Evolutionary conservation across 2,113 vertebrate species (phyloP).

Genomic region (Mus spicilegus): DNA sequence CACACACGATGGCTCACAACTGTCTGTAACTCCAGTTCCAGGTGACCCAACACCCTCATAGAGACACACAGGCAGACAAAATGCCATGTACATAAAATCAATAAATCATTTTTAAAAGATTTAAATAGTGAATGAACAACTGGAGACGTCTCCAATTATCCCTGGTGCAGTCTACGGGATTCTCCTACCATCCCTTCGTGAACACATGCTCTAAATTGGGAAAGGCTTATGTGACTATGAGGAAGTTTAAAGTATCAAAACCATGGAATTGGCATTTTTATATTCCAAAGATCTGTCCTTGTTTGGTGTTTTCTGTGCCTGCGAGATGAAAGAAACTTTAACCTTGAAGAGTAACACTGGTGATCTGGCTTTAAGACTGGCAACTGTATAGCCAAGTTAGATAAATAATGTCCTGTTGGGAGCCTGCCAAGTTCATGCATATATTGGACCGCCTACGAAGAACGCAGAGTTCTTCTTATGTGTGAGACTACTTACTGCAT

Average conservation of each 20-base stretch:
- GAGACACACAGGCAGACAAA: no score
- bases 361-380: conserved; percentile 12
- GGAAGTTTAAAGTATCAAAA: conserved; percentile 1
- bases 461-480: conserved; percentile 25
- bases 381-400: conserved; percentile 8
- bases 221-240: not conserved
- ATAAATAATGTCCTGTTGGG: not conserved
- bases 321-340: conserved; percentile 3
- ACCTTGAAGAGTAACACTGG: not conserved
- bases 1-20: no score
- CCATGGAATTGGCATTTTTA: not conserved
- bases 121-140: not conserved
- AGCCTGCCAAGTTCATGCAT: not conserved
- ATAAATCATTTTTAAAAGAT: no score
- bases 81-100: no score
- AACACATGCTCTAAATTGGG: not conserved
- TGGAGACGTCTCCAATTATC: conserved; percentile 22
- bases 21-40: no score
- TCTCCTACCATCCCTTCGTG: not conserved
- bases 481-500: conserved; percentile 9
- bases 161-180: not conserved
- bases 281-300: not conserved
- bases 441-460: not conserved
- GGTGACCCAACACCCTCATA: no score
- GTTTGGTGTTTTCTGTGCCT: not conserved